phyloP scores from a whole-genome alignment of 2,113 vertebrate genomes.

The Microcebus ravelobensis region DNA sequence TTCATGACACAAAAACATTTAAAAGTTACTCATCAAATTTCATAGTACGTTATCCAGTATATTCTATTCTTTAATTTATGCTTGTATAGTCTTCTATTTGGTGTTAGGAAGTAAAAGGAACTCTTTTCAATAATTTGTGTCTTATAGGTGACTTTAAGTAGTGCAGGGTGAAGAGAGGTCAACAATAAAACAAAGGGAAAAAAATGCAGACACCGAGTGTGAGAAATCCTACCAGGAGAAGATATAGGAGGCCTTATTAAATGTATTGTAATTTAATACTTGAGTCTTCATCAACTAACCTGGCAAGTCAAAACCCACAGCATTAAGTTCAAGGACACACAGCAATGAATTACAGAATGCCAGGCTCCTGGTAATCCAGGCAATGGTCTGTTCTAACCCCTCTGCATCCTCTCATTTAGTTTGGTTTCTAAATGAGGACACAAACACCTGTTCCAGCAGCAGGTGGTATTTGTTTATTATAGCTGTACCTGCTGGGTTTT shows the following conservation, averaged over 20 bases:
- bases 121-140: neutral
- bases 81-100: neutral
- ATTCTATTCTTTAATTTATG: neutral
- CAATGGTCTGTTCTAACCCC: slow-evolving; percentile 74
- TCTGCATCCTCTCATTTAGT: slow-evolving; percentile 81
- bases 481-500: slow-evolving; percentile 85
- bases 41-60: neutral
- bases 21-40: neutral
- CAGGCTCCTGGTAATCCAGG: slow-evolving; percentile 69
- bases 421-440: slow-evolving; percentile 85
- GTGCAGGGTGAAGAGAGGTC: slow-evolving; percentile 38
- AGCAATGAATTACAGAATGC: slow-evolving; percentile 73
- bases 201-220: neutral
- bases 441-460: slow-evolving; percentile 87
- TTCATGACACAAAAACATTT: neutral
- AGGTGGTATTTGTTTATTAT: slow-evolving; percentile 88
- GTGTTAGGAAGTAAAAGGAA: neutral
- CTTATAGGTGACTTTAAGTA: slow-evolving; percentile 64
- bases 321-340: slow-evolving; percentile 82
- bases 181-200: slow-evolving; percentile 17
- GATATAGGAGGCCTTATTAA: slow-evolving; percentile 75
- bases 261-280: slow-evolving; percentile 48
- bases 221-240: slow-evolving; percentile 60
- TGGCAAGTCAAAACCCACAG: slow-evolving; percentile 68
- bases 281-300: slow-evolving; percentile 52